Conservation (phyloP, 2,888 invertebrate genomes). For the Parapristionchus giblindavisi region DNA sequence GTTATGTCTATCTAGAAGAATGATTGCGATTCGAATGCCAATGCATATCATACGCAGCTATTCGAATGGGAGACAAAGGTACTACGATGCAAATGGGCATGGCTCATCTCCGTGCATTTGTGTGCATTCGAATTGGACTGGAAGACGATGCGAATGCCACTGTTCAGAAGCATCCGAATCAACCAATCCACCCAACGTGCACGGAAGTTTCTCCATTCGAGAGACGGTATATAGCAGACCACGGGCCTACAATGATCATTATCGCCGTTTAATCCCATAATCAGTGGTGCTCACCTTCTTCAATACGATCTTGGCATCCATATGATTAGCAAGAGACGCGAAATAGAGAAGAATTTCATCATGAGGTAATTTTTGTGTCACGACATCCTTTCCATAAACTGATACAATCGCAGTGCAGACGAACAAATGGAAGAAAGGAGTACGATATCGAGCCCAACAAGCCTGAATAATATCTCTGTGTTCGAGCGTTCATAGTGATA, state of each 20-base stretch:
- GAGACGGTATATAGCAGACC: slow-evolving; percentile 89
- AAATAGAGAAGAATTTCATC: slow-evolving; percentile 95
- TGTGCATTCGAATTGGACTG: slow-evolving; percentile 59
- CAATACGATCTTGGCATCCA: slow-evolving; percentile 89
- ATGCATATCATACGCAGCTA: no score
- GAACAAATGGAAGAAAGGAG: slow-evolving; percentile 94
- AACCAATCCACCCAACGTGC: slow-evolving; percentile 80
- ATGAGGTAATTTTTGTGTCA: slow-evolving; percentile 87
- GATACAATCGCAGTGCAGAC: slow-evolving; percentile 90
- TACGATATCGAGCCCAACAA: slow-evolving; percentile 95
- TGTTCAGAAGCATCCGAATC: slow-evolving; percentile 56
- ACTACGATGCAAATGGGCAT: slow-evolving; percentile 26
- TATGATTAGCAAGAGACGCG: slow-evolving; percentile 94
- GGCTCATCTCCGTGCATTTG: slow-evolving; percentile 50
- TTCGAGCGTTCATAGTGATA: neutral
- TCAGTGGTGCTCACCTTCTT: slow-evolving; percentile 76
- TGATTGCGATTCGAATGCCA: no score
- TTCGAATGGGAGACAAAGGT: no score
- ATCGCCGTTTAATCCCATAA: neutral
- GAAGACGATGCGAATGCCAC: slow-evolving; percentile 61
- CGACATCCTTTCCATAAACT: slow-evolving; percentile 82
- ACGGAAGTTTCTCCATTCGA: slow-evolving; percentile 86
- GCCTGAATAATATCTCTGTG: slow-evolving; percentile 72
- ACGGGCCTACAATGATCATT: slow-evolving; percentile 76
- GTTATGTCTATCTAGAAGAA: no score